Base-by-base conservation (phyloP, 2,888 invertebrate genomes). In the Calameuta idolon region DNA sequence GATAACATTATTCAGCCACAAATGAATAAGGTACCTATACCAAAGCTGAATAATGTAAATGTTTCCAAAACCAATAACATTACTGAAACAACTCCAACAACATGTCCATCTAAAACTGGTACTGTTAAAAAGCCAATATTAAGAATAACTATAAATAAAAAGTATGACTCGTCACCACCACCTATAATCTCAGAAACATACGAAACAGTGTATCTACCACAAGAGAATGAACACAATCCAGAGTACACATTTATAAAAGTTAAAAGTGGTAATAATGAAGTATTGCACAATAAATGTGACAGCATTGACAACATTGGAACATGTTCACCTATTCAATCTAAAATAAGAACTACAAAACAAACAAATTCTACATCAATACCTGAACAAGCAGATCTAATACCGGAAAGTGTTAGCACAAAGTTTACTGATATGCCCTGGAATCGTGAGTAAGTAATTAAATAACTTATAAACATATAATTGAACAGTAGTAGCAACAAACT, bases 131-230 rank as follows among this genome's bases (percentile, higher is more conserved):
- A 74, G 34, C 83, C 85, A 23, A 76, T 84, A 69, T 75, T 87
- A 34, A 81, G 81, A 76, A 85, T 87, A 76, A 83, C 83, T 68
- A 82, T 87, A n/a, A 83, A 84, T 76, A 86, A 86, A 81, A 79
- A 75, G n/a, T 79, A 55, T 55, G 55, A 55, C 23, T 55, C 55
- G 9, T 23, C 55, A 55, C 55, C 55, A 9, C 55, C 55, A 2
- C 55, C 55, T 23, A 2, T 55, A 23, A 55, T 55, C 15, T 55
- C 55, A 23, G 55, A 55, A 55, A 9, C 55, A 9, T 55, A 23
- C 9, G 55, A 55, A 55, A 55, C 55, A 9, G 55, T 55, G 1
- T 55, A 55, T 9, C 23, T 55, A 55, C 55, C 55, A 55, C 55
- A 55, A 23, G 23, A 55, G 23, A 23, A 55, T 15, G 55, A 55